Conservation (phyloP, 2,888 invertebrate species). For the Trichogramma dendrolimi region DNA sequence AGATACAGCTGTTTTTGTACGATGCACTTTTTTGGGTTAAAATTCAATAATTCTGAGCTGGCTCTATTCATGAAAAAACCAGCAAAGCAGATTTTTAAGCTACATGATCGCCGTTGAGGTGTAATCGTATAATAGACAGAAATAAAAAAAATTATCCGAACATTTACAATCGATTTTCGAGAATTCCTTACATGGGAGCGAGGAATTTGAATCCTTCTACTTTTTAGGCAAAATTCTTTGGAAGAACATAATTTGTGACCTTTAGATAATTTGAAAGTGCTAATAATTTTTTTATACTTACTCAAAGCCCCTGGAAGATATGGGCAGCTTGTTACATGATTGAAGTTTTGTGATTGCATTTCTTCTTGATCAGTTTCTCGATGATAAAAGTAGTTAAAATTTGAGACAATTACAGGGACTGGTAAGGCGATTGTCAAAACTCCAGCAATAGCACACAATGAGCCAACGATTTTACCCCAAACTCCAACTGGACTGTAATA, state of each 20-base stretch:
- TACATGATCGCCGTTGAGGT: too few relatives aligned
- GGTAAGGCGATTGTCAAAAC: conserved; percentile 98
- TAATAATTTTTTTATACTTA: conserved; percentile 47
- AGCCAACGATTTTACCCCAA: conserved; percentile 99
- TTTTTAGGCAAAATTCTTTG: neutral
- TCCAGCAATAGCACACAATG: conserved; percentile 98
- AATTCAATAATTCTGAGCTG: too few relatives aligned
- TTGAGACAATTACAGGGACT: conserved; percentile 99
- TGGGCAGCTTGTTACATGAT: conserved; percentile 95
- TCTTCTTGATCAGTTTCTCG: conserved; percentile 99
- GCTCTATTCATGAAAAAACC: too few relatives aligned
- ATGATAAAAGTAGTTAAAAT: conserved; percentile 99
- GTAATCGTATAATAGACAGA: too few relatives aligned
- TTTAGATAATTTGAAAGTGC: too few relatives aligned
- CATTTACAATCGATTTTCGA: too few relatives aligned
- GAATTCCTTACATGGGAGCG: too few relatives aligned
- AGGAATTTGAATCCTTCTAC: neutral
- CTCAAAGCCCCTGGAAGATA: conserved; percentile 92
- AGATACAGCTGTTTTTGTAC: too few relatives aligned
- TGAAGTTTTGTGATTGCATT: conserved; percentile 98
- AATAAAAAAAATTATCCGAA: too few relatives aligned
- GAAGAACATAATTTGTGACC: too few relatives aligned
- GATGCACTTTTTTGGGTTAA: too few relatives aligned
- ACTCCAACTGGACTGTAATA: conserved; percentile 90
- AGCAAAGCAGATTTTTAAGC: too few relatives aligned